Percentiles rank a stretch among this genome's conserved stretches.
phyloP scores from a whole-genome alignment of 2,113 vertebrate genomes.

The Dermatemys mawii region DNA sequence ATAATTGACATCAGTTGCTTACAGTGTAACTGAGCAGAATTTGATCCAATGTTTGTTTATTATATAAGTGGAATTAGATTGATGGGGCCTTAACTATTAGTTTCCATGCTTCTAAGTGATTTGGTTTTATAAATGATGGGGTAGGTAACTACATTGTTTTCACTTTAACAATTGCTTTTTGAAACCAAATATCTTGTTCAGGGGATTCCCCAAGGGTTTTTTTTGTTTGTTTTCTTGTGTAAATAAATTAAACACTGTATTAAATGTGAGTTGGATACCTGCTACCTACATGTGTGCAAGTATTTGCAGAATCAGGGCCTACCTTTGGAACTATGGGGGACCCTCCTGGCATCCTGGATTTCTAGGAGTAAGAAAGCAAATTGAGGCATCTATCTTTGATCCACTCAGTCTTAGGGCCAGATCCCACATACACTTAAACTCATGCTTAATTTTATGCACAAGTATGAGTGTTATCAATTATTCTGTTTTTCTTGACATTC shows the following conservation, averaged over 20 bases:
- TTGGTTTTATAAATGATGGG: slow-evolving; percentile 45
- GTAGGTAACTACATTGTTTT: slow-evolving; percentile 16
- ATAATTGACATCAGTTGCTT: not conserved
- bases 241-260: slow-evolving; percentile 56
- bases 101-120: slow-evolving; percentile 39
- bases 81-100: slow-evolving; percentile 19
- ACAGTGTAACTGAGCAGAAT: slow-evolving; percentile 13
- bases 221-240: slow-evolving; percentile 24
- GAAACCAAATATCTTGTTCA: slow-evolving; percentile 60
- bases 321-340: not conserved
- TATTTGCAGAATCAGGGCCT: not conserved
- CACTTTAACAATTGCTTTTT: slow-evolving; percentile 38
- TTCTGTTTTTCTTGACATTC: not conserved
- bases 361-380: not conserved
- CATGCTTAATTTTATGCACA: not conserved
- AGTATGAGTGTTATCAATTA: not conserved
- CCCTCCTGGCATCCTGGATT: not conserved
- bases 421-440: not conserved
- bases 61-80: not conserved
- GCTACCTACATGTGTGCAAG: not conserved
- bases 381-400: not conserved
- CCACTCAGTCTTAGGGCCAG: not conserved
- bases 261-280: slow-evolving; percentile 41
- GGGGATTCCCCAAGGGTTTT: slow-evolving; percentile 48
- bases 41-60: slow-evolving; percentile 4